Base-by-base conservation (phyloP, 1,140 invertebrate genomes). In the Nylanderia fulva region DNA sequence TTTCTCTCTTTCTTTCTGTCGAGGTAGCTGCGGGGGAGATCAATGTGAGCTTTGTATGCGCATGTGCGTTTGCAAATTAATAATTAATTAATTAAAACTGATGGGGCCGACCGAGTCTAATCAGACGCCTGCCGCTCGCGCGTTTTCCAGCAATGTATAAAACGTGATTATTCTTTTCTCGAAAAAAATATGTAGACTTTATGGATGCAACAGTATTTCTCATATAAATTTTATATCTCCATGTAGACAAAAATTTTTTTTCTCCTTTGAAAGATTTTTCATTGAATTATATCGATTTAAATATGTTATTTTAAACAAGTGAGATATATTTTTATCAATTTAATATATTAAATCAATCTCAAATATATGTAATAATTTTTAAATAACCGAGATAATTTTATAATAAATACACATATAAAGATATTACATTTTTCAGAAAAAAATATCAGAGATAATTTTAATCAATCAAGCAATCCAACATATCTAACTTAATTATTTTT, bases 71-170 rank as follows among this genome's bases (percentile, higher is more conserved):
- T 68, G 85, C 86, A 74, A 91, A 92, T 92, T 87, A 89, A 90
- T 91, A 88, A 90, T 89, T 87, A 91, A 91, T 86, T 89, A 91
- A 91, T 86, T 89, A 88, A 91, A 92, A 92, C 86, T 91, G 88
- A 91, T 91, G 88, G 84, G 24, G 75, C 56, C 66, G 77, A 79
- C 68, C 56, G 48, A 79, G 75, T 60, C 71, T 86, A 87, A 88
- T 72, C 76, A 87, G 84, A 36, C 5, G 18, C 21, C 61, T 27
- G 5, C 21, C 63, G 48, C 27, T 52, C 18, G 39, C 63, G 48
- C 18, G 21, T 72, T 82, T 58, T 15, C 66, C 66, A 11, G 36
- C 77, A 58, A 72, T 64, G 60, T 82, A 33, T 54, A 68, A n/a
- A 79, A 68, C 64, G 52, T 56, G 52, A 58, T 82, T 72, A 80